Evolutionary conservation across 2,888 invertebrate species (phyloP).

Genomic region (Netelia melanura): DNA sequence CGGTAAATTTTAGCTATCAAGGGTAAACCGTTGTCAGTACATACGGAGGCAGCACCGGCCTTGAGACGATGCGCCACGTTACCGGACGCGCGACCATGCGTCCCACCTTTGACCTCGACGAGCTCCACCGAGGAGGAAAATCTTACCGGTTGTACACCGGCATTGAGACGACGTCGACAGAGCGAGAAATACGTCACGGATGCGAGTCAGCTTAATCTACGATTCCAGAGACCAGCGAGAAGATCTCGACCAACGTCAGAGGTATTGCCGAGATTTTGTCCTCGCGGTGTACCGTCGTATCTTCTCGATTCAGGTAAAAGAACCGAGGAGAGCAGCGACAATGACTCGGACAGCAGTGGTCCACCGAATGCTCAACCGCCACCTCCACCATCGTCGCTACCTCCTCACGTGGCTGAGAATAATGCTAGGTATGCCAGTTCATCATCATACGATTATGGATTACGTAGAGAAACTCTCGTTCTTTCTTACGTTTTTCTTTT

Average conservation of each 20-base stretch:
- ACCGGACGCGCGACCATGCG: constrained; percentile 82
- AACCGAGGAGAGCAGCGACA: constrained; percentile 83
- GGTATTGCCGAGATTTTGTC: constrained; percentile 77
- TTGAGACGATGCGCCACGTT: constrained; percentile 84
- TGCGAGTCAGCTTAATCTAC: constrained; percentile 92
- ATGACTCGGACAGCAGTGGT: constrained; percentile 82
- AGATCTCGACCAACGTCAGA: constrained; percentile 80
- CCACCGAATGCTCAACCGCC: constrained; percentile 76
- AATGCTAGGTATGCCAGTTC: constrained; percentile 80
- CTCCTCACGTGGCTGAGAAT: constrained; percentile 82
- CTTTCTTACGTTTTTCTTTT: constrained; percentile 22
- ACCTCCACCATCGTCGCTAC: constrained; percentile 81
- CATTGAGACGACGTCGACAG: constrained; percentile 91
- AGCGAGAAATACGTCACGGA: constrained; percentile 94
- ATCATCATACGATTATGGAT: constrained; percentile 57
- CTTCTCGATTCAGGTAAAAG: constrained; percentile 80
- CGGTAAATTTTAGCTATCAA: constrained; percentile 81
- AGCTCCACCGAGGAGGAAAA: constrained; percentile 83
- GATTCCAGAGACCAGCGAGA: constrained; percentile 89
- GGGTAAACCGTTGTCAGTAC: constrained; percentile 80
- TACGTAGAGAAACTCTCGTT: constrained; percentile 43
- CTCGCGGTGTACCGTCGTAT: constrained; percentile 82
- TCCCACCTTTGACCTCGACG: constrained; percentile 78
- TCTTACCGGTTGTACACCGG: constrained; percentile 87
- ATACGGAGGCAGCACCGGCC: constrained; percentile 76